Evolutionary conservation across 2,113 vertebrate species (phyloP).

Genomic region (Carassius gibelio): DNA sequence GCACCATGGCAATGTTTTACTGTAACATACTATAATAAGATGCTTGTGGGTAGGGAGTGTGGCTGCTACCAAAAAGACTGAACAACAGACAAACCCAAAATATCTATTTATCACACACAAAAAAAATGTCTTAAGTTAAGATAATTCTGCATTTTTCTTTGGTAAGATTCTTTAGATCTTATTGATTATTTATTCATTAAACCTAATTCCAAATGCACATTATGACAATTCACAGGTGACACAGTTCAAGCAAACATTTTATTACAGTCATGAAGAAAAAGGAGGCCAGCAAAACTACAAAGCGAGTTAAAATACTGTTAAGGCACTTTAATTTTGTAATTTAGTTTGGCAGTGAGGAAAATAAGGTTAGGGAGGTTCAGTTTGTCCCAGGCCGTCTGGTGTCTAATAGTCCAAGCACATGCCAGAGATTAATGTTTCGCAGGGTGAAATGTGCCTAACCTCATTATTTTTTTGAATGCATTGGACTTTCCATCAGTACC

Average conservation of each 20-base stretch:
- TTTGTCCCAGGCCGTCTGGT: conserved; percentile 54
- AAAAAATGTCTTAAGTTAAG: neutral
- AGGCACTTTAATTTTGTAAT: conserved; percentile 54
- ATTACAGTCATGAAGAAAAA: neutral
- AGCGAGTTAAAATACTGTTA: conserved; percentile 57
- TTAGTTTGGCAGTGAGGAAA: conserved; percentile 61
- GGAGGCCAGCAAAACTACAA: conserved; percentile 35
- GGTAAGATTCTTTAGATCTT: neutral
- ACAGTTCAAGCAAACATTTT: neutral
- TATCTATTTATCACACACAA: neutral
- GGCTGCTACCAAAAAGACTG: neutral
- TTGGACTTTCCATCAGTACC: conserved; percentile 59
- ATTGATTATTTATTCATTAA: neutral
- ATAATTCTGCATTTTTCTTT: neutral
- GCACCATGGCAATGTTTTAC: conserved; percentile 1
- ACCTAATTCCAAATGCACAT: neutral
- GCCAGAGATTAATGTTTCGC: neutral
- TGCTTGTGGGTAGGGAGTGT: neutral
- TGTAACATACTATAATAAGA: conserved; percentile 17
- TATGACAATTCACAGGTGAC: neutral
- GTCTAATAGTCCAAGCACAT: conserved; percentile 21
- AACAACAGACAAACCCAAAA: neutral
- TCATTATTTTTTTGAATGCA: neutral
- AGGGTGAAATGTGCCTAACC: neutral
- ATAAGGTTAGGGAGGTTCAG: conserved; percentile 62